phyloP scores from a whole-genome alignment of 2,113 vertebrate genomes.

The Oceanodroma tethys region DNA sequence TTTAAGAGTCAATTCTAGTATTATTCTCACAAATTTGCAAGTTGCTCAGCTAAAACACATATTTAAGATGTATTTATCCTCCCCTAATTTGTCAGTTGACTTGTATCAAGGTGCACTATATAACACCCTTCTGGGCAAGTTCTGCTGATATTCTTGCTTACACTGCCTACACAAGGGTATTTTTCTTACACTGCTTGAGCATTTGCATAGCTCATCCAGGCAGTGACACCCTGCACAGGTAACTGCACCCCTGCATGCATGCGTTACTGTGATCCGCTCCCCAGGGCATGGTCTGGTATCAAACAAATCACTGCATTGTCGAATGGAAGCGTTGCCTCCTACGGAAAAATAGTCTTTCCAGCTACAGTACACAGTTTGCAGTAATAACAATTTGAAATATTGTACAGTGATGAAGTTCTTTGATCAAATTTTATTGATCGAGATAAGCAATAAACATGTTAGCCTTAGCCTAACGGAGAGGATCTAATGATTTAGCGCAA shows the following conservation, averaged over 20 bases:
- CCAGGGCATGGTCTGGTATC: neutral
- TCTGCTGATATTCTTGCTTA: too few relatives aligned
- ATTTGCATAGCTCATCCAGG: neutral
- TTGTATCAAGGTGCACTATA: rapidly evolving
- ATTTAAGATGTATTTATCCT: neutral
- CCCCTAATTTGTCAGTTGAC: neutral
- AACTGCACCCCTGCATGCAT: rapidly evolving
- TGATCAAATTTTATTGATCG: rapidly evolving
- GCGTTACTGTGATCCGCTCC: neutral
- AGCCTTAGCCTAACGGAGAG: neutral
- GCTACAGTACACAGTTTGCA: rapidly evolving
- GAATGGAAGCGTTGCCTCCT: neutral
- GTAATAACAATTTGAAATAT: neutral
- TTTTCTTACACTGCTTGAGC: neutral
- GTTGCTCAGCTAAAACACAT: neutral
- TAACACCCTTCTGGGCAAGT: neutral
- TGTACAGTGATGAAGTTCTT: neutral
- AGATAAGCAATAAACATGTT: neutral
- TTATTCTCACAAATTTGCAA: neutral
- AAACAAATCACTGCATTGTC: too few relatives aligned
- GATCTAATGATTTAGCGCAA: neutral
- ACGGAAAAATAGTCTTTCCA: neutral
- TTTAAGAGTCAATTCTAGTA: neutral
- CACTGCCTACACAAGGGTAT: too few relatives aligned
- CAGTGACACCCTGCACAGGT: neutral